phyloP scores from a whole-genome alignment of 2,888 invertebrate genomes.

The Oxyteleia sp. region DNA sequence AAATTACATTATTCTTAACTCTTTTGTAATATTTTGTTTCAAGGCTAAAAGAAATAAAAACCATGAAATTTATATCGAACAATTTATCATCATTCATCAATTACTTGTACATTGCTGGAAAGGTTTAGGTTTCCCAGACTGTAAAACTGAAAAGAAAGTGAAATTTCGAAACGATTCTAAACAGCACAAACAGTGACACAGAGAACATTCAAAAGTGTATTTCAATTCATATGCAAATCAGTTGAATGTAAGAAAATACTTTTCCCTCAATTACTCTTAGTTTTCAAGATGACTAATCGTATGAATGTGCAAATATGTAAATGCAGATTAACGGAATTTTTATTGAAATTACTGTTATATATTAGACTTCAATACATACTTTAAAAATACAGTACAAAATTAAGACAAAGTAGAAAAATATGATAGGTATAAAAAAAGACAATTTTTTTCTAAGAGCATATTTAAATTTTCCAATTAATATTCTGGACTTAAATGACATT shows the following conservation, averaged over 20 bases:
- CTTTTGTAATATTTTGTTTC: too few species aligned
- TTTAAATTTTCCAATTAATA: too few species aligned
- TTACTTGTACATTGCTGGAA: background rate
- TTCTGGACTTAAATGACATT: too few species aligned
- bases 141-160: background rate
- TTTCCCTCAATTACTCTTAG: conserved; percentile 14
- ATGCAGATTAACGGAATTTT: background rate
- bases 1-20: too few species aligned
- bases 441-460: too few species aligned
- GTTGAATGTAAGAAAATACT: conserved; percentile 4
- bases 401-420: too few species aligned
- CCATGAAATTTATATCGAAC: background rate
- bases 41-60: too few species aligned
- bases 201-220: background rate
- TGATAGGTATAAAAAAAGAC: too few species aligned
- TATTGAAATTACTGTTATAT: background rate
- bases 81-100: background rate
- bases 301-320: background rate
- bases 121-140: too few species aligned
- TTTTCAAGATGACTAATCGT: conserved; percentile 22
- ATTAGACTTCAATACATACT: too few species aligned
- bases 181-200: background rate
- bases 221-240: conserved; percentile 27
- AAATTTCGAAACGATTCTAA: background rate
- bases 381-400: too few species aligned